These are phyloP conservation scores for Zaprionus kolodkinae DNA, from an alignment of 1,140 invertebrate species.

Conservation along the genomic window DNA sequence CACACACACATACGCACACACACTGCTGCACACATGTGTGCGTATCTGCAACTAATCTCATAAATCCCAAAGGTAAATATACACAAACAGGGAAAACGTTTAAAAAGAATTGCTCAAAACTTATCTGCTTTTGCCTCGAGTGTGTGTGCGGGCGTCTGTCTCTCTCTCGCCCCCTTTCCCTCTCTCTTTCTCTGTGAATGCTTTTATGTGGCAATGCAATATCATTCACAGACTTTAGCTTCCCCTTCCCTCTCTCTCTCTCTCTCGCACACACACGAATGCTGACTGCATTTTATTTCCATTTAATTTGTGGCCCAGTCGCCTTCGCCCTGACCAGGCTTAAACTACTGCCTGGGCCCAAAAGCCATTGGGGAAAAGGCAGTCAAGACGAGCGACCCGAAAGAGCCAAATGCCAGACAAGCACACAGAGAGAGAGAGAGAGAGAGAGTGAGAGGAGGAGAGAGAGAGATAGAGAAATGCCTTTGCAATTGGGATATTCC, in stretches of 20 bases:
- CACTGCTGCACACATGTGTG: slow-evolving; percentile 22
- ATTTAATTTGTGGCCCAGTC: slow-evolving; percentile 69
- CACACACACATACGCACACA: not conserved
- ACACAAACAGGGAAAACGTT: slow-evolving; percentile 76
- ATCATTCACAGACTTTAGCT: slow-evolving; percentile 35
- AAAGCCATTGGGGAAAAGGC: slow-evolving; percentile 39
- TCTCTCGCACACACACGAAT: not conserved
- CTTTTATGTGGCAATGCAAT: slow-evolving; percentile 48
- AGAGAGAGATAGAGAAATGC: too few species aligned
- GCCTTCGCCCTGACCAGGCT: not conserved
- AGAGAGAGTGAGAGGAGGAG: not conserved
- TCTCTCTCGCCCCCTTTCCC: too few species aligned
- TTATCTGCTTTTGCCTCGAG: slow-evolving; percentile 42
- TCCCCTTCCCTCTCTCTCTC: not conserved
- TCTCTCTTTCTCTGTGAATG: slow-evolving; percentile 19
- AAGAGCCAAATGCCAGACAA: slow-evolving; percentile 1
- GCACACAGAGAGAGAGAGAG: not conserved
- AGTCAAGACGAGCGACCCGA: slow-evolving; percentile 23
- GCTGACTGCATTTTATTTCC: slow-evolving; percentile 68
- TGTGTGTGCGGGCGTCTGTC: not conserved
- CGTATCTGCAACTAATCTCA: slow-evolving; percentile 73
- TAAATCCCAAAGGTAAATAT: slow-evolving; percentile 81
- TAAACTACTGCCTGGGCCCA: not conserved
- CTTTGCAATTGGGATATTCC: too few species aligned
- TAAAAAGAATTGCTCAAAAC: slow-evolving; percentile 78